A percentile compares a stretch with the other conserved stretches of the same genome.
phyloP scores from a whole-genome alignment of 92 coral and sea anemone genomes.

The Actinostola sp. region DNA sequence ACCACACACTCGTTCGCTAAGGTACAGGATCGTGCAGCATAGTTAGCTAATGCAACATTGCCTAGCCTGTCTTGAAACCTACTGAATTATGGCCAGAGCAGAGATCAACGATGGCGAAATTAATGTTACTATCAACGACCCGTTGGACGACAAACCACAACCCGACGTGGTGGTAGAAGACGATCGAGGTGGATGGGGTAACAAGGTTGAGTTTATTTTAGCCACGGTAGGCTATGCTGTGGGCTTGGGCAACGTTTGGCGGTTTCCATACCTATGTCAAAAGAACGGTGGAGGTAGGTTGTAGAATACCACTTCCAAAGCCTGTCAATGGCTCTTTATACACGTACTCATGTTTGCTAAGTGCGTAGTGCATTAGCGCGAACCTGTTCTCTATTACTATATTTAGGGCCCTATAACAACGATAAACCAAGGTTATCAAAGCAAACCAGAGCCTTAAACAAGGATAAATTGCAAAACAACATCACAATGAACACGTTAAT shows the following conservation, averaged over 20 bases:
- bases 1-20: background rate
- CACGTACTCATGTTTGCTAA: background rate
- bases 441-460: too few species aligned
- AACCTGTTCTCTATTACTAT: too few species aligned
- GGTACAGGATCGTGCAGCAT: background rate
- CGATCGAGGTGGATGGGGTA: conserved; percentile 54
- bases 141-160: conserved; percentile 3
- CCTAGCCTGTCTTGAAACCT: background rate
- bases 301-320: background rate
- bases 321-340: background rate
- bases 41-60: background rate
- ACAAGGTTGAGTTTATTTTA: conserved; percentile 40
- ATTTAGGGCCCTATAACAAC: too few species aligned
- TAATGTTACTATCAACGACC: conserved; percentile 24
- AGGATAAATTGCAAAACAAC: too few species aligned
- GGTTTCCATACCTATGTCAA: conserved; percentile 44
- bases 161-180: conserved; percentile 26
- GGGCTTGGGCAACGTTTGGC: conserved; percentile 48
- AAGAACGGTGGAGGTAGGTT: conserved; percentile 52
- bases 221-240: conserved; percentile 52
- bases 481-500: too few species aligned
- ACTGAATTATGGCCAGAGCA: conserved; percentile 32
- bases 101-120: conserved; percentile 31
- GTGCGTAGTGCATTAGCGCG: background rate
- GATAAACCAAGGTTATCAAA: too few species aligned